Evolutionary conservation across 2,888 invertebrate species (phyloP).

Genomic region (Platerodrilus igneus): DNA sequence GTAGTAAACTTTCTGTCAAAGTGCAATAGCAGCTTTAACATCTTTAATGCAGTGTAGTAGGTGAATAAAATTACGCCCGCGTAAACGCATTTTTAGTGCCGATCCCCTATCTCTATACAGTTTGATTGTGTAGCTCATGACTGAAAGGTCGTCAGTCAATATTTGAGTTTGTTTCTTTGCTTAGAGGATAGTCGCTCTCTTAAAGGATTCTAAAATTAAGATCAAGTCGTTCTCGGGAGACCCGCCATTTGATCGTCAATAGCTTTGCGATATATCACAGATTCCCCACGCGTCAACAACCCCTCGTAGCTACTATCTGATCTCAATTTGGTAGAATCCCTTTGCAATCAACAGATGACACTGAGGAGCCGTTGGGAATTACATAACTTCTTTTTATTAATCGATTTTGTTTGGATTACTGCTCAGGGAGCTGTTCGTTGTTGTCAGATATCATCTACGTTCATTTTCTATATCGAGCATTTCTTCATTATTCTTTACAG

Average conservation of each 20-base stretch:
- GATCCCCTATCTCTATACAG: no score
- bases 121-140: no score
- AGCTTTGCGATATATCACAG: constrained; percentile 25
- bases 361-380: constrained; percentile 39
- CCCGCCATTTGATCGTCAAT: constrained; percentile 29
- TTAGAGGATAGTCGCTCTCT: no score
- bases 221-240: constrained; percentile 12
- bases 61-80: no score
- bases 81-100: no score
- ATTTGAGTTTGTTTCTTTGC: no score
- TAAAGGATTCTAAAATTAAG: constrained; percentile 16
- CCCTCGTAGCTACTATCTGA: constrained; percentile 28
- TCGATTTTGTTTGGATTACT: constrained; percentile 42
- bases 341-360: constrained; percentile 45
- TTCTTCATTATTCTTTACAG: constrained; percentile 19
- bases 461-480: constrained; percentile 24
- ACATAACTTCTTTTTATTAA: constrained; percentile 45
- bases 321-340: constrained; percentile 43
- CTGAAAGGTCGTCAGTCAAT: no score
- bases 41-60: no score
- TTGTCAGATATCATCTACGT: constrained; percentile 34
- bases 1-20: no score
- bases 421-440: constrained; percentile 39
- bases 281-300: constrained; percentile 24
- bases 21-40: no score